These are phyloP conservation scores for Teleiodes luculella DNA, from an alignment of 2,888 invertebrate genomes.

Conservation along the genomic window DNA sequence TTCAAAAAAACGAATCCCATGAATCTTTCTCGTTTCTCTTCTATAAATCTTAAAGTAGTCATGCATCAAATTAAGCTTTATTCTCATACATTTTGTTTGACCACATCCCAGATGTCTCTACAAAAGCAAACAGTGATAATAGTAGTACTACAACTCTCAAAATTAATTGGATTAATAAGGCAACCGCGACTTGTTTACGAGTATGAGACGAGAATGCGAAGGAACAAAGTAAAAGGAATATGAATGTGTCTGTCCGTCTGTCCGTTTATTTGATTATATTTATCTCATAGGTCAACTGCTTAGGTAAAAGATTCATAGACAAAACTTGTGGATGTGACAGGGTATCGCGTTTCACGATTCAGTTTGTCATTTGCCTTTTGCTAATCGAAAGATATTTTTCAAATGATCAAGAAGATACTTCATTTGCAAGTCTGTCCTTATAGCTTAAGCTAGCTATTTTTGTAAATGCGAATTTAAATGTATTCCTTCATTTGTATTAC, in stretches of 20 bases:
- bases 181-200: constrained; percentile 27
- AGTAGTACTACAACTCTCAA: neutral
- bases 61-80: neutral
- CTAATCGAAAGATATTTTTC: neutral
- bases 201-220: constrained; percentile 44
- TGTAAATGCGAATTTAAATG: too few species aligned
- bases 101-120: neutral
- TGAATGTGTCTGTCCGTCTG: constrained; percentile 9
- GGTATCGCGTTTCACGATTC: neutral
- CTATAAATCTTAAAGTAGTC: too few species aligned
- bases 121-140: too few species aligned
- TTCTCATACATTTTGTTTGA: neutral
- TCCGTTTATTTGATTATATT: constrained; percentile 3
- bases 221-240: constrained; percentile 52
- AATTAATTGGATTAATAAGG: constrained; percentile 42
- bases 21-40: too few species aligned
- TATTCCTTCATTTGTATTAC: too few species aligned
- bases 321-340: neutral
- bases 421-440: too few species aligned
- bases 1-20: too few species aligned
- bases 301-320: neutral
- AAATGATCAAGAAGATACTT: neutral
- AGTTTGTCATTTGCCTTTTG: neutral
- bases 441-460: neutral
- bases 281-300: neutral